Evolutionary conservation across 2,888 invertebrate genomes (phyloP).

Genomic region (Agrilus cyanescens): DNA sequence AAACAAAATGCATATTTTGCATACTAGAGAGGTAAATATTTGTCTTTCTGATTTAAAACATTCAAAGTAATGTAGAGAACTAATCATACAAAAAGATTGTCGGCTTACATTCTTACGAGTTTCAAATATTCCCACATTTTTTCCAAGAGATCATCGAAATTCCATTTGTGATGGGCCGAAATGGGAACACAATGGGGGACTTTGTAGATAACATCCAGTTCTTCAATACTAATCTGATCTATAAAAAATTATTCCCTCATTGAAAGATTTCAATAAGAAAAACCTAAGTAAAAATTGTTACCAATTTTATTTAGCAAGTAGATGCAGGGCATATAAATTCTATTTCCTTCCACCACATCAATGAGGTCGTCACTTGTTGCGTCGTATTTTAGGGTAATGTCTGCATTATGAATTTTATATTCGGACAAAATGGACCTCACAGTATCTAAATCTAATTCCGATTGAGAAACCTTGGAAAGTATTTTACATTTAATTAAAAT

Average conservation of each 20-base stretch:
- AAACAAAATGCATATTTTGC: slow-evolving; percentile 8
- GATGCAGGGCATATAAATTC: slow-evolving; percentile 96
- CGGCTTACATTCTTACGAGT: slow-evolving; percentile 79
- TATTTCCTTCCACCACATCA: slow-evolving; percentile 96
- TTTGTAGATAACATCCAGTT: slow-evolving; percentile 95
- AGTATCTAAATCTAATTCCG: slow-evolving; percentile 86
- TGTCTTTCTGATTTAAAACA: not conserved
- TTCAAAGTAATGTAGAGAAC: slow-evolving; percentile 6
- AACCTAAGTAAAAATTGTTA: slow-evolving; percentile 30
- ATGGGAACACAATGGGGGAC: slow-evolving; percentile 99
- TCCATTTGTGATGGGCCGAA: slow-evolving; percentile 99
- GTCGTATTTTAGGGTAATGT: slow-evolving; percentile 87
- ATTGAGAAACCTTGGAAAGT: slow-evolving; percentile 58
- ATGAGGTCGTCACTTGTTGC: slow-evolving; percentile 96
- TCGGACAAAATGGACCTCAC: slow-evolving; percentile 94
- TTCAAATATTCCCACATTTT: slow-evolving; percentile 98
- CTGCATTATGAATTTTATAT: slow-evolving; percentile 98
- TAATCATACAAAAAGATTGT: slow-evolving; percentile 1
- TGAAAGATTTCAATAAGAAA: slow-evolving; percentile 13
- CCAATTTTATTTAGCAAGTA: slow-evolving; percentile 98
- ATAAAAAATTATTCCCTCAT: slow-evolving; percentile 18
- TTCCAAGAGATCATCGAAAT: slow-evolving; percentile 93
- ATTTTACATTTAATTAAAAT: not conserved
- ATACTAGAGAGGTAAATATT: not conserved
- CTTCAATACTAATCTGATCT: slow-evolving; percentile 93